phyloP scores from a whole-genome alignment of 2,113 vertebrate species.

The Indri indri region DNA sequence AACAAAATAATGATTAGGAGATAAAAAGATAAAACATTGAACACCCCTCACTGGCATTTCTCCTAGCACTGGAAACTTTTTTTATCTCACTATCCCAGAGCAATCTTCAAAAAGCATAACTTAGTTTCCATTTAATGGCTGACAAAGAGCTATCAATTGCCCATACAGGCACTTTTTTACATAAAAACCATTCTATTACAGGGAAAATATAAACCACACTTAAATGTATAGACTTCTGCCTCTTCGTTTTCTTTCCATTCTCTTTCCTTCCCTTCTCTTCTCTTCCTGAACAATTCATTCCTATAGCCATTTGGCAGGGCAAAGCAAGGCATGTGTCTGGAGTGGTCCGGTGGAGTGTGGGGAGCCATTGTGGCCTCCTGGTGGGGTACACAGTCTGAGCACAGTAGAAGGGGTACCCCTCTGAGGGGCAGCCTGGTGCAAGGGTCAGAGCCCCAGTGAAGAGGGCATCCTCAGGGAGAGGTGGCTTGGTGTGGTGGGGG shows the following conservation, averaged over 20 bases:
- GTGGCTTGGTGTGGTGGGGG: background rate
- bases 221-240: background rate
- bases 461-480: background rate
- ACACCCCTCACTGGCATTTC: background rate
- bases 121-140: background rate
- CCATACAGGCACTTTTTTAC: background rate
- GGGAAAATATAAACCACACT: background rate
- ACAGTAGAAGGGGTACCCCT: background rate
- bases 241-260: background rate
- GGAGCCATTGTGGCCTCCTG: rapidly evolving
- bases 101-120: background rate
- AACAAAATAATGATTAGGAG: background rate
- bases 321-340: background rate
- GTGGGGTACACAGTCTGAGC: background rate
- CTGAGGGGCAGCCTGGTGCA: background rate
- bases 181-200: background rate
- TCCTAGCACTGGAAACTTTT: background rate
- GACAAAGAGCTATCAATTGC: background rate
- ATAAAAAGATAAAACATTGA: background rate
- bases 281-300: background rate
- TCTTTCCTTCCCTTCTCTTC: background rate
- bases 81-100: background rate
- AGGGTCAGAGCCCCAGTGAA: background rate
- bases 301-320: background rate
- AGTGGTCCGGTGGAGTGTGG: background rate